Conservation (phyloP, 2,797 vertebrate species). For the Liasis olivaceus region DNA sequence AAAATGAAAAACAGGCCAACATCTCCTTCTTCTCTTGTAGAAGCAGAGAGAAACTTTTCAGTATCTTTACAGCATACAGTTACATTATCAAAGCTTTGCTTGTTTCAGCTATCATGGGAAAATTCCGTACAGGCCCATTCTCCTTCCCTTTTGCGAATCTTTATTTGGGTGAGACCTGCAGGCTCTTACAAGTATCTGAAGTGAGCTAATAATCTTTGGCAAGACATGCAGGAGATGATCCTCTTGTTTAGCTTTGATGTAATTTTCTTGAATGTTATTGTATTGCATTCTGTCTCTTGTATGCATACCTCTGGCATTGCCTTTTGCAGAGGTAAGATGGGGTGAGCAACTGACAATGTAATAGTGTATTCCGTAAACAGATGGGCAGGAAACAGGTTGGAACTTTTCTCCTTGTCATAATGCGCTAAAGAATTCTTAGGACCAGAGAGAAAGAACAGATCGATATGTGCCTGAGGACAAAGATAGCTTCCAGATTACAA, state of each 20-base stretch:
- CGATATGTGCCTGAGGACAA: not conserved
- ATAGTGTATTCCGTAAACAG: not conserved
- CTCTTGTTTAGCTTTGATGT: not conserved
- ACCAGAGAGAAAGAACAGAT: not conserved
- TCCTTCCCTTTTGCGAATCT: not conserved
- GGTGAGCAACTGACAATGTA: conserved; percentile 11
- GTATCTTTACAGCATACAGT: not conserved
- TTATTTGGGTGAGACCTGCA: conserved; percentile 1
- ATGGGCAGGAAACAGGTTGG: not conserved
- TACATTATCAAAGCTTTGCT: not conserved
- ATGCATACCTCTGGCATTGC: not conserved
- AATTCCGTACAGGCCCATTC: not conserved
- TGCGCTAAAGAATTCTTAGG: not conserved
- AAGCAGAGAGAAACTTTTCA: not conserved
- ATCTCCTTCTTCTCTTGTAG: not conserved
- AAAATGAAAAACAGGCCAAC: not conserved
- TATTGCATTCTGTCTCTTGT: not conserved
- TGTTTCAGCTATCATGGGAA: not conserved
- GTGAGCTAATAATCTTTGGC: not conserved
- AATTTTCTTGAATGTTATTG: conserved; percentile 10
- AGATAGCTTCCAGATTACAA: not conserved
- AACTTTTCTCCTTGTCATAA: not conserved
- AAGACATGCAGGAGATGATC: not conserved
- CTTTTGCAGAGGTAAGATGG: conserved; percentile 2
- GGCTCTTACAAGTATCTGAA: not conserved